Evolutionary conservation across 2,113 vertebrate genomes (phyloP).

Genomic region (Elephantulus edwardii): DNA sequence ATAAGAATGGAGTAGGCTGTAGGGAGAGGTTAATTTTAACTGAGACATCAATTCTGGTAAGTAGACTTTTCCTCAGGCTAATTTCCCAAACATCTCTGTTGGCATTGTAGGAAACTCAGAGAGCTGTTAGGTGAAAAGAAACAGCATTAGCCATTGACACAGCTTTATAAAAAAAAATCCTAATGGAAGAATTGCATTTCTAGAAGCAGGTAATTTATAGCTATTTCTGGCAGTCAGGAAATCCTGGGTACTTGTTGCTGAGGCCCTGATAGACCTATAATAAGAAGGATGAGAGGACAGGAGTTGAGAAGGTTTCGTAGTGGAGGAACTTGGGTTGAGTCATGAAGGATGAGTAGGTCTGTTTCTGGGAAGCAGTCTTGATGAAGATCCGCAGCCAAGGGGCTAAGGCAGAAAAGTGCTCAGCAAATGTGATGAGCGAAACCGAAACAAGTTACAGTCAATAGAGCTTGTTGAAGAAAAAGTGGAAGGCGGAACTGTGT

Average conservation of each 20-base stretch:
- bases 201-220: slow-evolving; percentile 23
- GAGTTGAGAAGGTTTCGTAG: background rate
- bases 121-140: slow-evolving; percentile 1
- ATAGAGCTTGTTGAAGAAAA: background rate
- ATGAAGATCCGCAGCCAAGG: background rate
- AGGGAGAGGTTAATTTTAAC: slow-evolving; percentile 16
- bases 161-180: background rate
- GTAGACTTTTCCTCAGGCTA: slow-evolving; percentile 1
- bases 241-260: background rate
- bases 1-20: background rate
- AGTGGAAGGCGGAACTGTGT: background rate
- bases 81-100: slow-evolving; percentile 8
- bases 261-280: background rate
- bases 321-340: background rate
- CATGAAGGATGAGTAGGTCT: background rate
- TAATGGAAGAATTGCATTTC: background rate
- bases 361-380: background rate
- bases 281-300: background rate
- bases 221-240: background rate
- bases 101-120: slow-evolving; percentile 16
- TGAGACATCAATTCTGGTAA: slow-evolving; percentile 50
- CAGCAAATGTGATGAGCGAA: background rate
- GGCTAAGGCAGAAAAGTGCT: background rate
- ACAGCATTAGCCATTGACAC: background rate
- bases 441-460: background rate